Evolutionary conservation across 2,888 invertebrate species (phyloP), one percentile per base, ranked within the genome.

Genomic region (Conomelus anceps): DNA sequence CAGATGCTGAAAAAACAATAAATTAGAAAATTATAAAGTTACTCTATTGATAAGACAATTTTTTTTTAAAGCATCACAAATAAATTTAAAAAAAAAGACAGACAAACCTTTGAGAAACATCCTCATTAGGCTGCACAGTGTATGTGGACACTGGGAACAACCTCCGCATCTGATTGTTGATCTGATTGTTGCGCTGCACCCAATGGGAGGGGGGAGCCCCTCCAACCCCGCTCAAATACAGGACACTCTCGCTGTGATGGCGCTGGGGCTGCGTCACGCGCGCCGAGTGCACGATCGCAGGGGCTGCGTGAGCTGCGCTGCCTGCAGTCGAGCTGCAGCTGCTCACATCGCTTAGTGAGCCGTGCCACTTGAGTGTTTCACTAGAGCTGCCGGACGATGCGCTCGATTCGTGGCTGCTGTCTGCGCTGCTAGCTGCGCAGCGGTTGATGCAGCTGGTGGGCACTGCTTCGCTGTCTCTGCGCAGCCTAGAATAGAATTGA

Each of bases 351-450:
- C 96, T 96, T 94, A 96, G 95, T 6, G 96, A 96, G 85, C 96
- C 96, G 92, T 96, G 95, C 96, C 96, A 97, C 93, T 97, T 97
- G 9, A 97, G 93, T 1, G 97, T 97, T 92, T 97, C 97, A 92
- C 96, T 96, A 89, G 96, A 96, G 22, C 93, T 93, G 90, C 93
- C 92, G 13, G 92, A 92, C 91, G 92, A 92, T 24, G 91, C 92
- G 23, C 91, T 91, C 1, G 92, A 91, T 88, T 92, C 92, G 85
- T 92, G 90, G 0, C 92, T 91, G 23, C 85, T 86, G 89, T 23
- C 20, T 1, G 97, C 97, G 92, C 96, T 96, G 89, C 96, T 96
- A 22, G 93, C 93, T 90, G 93, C 92, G 20, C 91, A 92, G 91
- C 92, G 92, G 24, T 91, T 92, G 22, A 91, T 90, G 0, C 92